Conservation (phyloP, 2,888 invertebrate genomes). For the Apeira syringaria region DNA sequence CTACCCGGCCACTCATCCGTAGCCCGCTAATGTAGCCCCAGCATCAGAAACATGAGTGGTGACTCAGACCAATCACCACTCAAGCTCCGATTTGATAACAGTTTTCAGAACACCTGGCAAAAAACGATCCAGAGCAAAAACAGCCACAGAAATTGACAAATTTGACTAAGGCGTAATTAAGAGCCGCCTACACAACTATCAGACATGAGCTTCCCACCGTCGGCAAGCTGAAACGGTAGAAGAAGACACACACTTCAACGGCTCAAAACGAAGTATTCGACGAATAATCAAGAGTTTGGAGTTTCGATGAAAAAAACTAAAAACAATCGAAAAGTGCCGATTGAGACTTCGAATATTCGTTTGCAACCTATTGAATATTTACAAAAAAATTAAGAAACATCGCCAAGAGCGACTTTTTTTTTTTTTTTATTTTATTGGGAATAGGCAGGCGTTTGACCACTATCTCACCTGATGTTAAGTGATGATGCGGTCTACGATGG, state of each 20-base stretch:
- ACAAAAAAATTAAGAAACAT: constrained; percentile 22
- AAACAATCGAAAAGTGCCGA: constrained; percentile 29
- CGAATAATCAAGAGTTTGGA: constrained; percentile 6
- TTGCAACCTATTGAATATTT: constrained; percentile 25
- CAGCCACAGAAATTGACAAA: constrained; percentile 13
- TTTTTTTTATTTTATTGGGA: no score
- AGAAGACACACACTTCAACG: constrained; percentile 32
- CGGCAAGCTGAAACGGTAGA: constrained; percentile 22
- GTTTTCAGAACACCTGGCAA: constrained; percentile 11
- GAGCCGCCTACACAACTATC: constrained; percentile 42
- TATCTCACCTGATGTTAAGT: no score
- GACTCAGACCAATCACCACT: no score
- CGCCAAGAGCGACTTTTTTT: no score
- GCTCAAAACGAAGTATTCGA: constrained; percentile 24
- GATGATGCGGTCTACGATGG: no score
- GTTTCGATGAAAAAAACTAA: constrained; percentile 31
- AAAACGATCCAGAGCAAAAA: constrained; percentile 2
- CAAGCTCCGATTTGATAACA: not conserved
- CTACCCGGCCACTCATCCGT: no score
- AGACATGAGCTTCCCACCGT: constrained; percentile 41
- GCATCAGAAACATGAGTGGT: no score
- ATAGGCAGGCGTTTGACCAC: no score
- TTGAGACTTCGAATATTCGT: constrained; percentile 26
- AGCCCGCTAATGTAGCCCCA: no score
- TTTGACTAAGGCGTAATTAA: constrained; percentile 41